Evolutionary conservation across 2,888 invertebrate genomes (phyloP).

Genomic region (Thalpophila matura): DNA sequence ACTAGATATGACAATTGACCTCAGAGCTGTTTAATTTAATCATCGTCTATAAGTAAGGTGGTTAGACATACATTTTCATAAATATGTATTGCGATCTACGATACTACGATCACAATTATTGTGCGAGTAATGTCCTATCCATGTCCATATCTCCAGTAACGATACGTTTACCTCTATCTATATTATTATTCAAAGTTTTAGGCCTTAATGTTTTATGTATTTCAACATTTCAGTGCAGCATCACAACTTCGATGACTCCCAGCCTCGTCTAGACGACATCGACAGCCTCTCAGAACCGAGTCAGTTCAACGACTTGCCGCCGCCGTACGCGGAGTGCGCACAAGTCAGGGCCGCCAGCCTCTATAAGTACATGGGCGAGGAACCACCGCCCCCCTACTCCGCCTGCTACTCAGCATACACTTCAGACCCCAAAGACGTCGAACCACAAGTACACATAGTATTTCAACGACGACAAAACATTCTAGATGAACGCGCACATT

Average conservation of each 20-base stretch:
- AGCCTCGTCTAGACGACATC: slow-evolving; percentile 42
- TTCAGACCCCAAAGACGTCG: slow-evolving; percentile 69
- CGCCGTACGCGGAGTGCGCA: slow-evolving; percentile 79
- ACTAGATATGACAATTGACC: no score
- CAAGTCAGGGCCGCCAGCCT: slow-evolving; percentile 35
- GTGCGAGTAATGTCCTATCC: no score
- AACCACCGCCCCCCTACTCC: slow-evolving; percentile 83
- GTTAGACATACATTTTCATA: no score
- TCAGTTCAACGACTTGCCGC: slow-evolving; percentile 71
- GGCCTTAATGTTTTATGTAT: not conserved
- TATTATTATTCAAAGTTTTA: not conserved
- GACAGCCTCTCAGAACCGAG: slow-evolving; percentile 45
- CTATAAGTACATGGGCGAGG: slow-evolving; percentile 61
- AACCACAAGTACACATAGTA: slow-evolving; percentile 70
- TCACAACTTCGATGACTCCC: slow-evolving; percentile 41
- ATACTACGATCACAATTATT: no score
- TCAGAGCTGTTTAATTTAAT: no score
- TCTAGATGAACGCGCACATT: slow-evolving; percentile 16
- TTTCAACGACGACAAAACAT: slow-evolving; percentile 15
- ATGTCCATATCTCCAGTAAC: no score
- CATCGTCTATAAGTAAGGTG: no score
- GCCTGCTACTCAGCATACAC: slow-evolving; percentile 75
- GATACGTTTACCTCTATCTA: no score
- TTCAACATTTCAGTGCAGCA: slow-evolving; percentile 59
- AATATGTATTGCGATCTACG: no score